These are phyloP conservation scores for Aporrectodea caliginosa DNA, from an alignment of 1,140 invertebrate genomes.

Conservation along the genomic window DNA sequence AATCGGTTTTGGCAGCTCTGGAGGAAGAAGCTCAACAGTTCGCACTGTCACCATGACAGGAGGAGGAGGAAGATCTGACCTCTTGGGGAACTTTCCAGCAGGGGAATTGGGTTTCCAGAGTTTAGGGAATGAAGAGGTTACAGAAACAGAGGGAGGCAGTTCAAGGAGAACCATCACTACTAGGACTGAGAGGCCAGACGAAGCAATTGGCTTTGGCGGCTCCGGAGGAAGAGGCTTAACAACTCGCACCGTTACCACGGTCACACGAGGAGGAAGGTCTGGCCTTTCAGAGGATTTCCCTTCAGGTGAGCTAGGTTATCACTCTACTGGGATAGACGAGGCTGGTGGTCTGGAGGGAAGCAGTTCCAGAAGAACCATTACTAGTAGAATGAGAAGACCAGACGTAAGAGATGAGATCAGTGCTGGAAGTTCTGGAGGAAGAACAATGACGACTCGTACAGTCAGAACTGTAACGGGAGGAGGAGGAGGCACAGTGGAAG, in stretches of 20 bases:
- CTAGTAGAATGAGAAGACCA: not conserved
- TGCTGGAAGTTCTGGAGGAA: not conserved
- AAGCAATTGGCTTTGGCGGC: not conserved
- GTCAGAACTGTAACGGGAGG: not conserved
- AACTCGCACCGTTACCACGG: not conserved
- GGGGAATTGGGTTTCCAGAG: not conserved
- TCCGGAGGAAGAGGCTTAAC: not conserved
- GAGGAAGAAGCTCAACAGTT: not conserved
- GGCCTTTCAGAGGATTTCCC: not conserved
- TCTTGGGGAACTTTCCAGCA: not conserved
- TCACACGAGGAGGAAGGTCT: not conserved
- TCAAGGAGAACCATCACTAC: too few species aligned
- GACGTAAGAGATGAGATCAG: not conserved
- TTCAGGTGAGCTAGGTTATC: not conserved
- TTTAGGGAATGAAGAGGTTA: too few species aligned
- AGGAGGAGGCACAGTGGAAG: not conserved
- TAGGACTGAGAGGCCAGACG: too few species aligned
- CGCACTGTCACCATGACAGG: not conserved
- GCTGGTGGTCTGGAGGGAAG: too few species aligned
- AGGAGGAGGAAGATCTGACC: not conserved
- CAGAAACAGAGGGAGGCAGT: too few species aligned
- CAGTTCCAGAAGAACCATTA: not conserved
- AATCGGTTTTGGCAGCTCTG: not conserved
- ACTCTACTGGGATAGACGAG: not conserved
- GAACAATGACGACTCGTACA: not conserved